Conservation (phyloP, 2,797 vertebrate genomes). For the Neomorphus geoffroyi region DNA sequence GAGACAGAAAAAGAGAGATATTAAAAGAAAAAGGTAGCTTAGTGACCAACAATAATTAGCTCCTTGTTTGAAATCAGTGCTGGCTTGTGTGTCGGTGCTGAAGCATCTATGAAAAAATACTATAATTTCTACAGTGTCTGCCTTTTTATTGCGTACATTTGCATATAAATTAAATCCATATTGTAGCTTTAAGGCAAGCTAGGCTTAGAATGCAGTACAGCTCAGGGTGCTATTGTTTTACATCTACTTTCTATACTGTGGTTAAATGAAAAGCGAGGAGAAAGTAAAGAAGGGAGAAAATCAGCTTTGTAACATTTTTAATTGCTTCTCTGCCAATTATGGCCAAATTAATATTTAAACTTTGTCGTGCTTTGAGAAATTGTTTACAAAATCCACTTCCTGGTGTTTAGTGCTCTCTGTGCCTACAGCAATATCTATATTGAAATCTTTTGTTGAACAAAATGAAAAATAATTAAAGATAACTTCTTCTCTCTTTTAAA, state of each 20-base stretch:
- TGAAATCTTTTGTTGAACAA: constrained; percentile 59
- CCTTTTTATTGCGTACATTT: constrained; percentile 86
- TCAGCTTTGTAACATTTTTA: constrained; percentile 81
- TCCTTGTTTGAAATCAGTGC: constrained; percentile 73
- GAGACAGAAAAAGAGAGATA: constrained; percentile 40
- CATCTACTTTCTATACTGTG: constrained; percentile 83
- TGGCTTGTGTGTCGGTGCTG: constrained; percentile 53
- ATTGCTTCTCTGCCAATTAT: constrained; percentile 84
- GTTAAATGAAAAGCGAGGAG: constrained; percentile 82
- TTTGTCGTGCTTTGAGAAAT: constrained; percentile 71
- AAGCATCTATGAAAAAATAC: constrained; percentile 84
- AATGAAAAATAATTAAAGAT: constrained; percentile 67
- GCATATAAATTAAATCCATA: constrained; percentile 91
- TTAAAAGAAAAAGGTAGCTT: constrained; percentile 70
- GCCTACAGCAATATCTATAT: constrained; percentile 54
- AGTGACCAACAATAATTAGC: constrained; percentile 79
- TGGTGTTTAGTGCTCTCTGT: constrained; percentile 7
- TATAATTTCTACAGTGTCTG: constrained; percentile 84
- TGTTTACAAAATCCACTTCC: constrained; percentile 69
- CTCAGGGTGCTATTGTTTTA: constrained; percentile 90
- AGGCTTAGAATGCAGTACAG: constrained; percentile 85
- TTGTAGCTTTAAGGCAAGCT: constrained; percentile 95
- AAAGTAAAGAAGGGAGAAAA: constrained; percentile 76
- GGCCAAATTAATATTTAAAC: constrained; percentile 84
- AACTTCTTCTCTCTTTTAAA: constrained; percentile 27